Evolutionary conservation across 2,113 vertebrate genomes (phyloP).

Genomic region (Sclerurus mexicanus): DNA sequence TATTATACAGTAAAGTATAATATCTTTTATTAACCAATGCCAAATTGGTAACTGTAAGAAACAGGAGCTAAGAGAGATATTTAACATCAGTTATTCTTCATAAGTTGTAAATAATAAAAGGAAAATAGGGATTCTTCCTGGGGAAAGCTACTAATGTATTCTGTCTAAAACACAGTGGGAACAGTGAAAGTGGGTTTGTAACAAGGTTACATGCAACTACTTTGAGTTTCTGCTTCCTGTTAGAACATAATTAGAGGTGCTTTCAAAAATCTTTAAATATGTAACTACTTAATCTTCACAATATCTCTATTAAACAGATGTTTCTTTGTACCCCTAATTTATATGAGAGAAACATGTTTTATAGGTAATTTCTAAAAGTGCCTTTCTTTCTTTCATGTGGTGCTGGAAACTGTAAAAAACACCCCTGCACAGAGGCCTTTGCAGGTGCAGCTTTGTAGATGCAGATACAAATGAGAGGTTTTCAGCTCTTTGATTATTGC

Average conservation of each 20-base stretch:
- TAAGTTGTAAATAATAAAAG: background rate
- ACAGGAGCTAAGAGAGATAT: background rate
- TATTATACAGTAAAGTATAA: background rate
- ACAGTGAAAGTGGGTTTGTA: background rate
- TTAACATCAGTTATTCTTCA: background rate
- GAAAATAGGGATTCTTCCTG: background rate
- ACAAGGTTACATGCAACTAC: background rate
- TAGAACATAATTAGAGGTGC: background rate
- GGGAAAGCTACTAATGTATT: background rate
- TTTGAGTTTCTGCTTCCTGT: background rate
- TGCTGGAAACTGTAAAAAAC: background rate
- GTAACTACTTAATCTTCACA: conserved; percentile 1
- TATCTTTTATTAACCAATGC: background rate
- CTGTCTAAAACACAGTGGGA: background rate
- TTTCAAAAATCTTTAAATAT: conserved; percentile 37
- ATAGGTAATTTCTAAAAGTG: background rate
- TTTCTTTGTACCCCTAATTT: background rate
- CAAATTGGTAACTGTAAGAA: background rate
- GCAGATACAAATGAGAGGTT: background rate
- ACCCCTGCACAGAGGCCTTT: background rate
- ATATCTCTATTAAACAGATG: background rate
- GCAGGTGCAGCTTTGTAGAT: conserved; percentile 51
- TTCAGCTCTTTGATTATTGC: conserved; percentile 11
- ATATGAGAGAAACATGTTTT: background rate
- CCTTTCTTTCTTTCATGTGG: background rate